These are phyloP conservation scores for Boulengeromyrus knoepffleri DNA, from an alignment of 2,113 vertebrate species.

Conservation along the genomic window DNA sequence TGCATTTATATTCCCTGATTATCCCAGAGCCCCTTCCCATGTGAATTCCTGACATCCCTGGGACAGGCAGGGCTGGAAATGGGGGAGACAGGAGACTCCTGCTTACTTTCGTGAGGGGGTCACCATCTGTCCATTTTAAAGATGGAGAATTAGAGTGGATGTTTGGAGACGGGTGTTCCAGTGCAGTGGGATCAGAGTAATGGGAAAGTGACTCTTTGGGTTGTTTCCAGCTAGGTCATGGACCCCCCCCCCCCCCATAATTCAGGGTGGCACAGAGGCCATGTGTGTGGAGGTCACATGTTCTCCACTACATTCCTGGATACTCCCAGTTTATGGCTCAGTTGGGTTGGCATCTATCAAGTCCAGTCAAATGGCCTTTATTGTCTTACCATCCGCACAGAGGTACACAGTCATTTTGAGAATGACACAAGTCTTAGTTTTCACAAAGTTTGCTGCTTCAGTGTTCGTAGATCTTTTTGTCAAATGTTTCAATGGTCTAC, in stretches of 20 bases:
- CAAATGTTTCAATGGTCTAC: too few species aligned
- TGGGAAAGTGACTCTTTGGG: neutral
- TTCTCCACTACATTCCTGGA: neutral
- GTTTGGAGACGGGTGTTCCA: neutral
- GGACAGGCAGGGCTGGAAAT: conserved; percentile 36
- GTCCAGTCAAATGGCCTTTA: neutral
- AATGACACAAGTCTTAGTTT: too few species aligned
- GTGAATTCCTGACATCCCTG: conserved; percentile 49
- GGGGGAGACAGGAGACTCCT: conserved; percentile 13
- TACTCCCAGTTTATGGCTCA: neutral
- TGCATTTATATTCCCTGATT: conserved; percentile 60
- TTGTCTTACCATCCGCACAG: neutral
- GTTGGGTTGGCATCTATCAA: neutral
- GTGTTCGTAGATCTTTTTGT: too few species aligned
- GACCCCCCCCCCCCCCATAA: neutral
- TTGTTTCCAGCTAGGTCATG: neutral
- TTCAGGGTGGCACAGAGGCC: neutral
- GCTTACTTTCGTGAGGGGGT: conserved; percentile 6
- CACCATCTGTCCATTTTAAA: neutral
- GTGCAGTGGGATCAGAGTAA: neutral
- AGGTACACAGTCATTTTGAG: neutral
- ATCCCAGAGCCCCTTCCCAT: conserved; percentile 43
- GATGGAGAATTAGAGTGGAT: neutral
- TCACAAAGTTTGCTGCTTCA: too few species aligned
- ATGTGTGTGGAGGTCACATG: neutral